Evolutionary conservation across 2,888 invertebrate species (phyloP), one percentile per base, ranked within the genome.

Genomic region (Gnatocerus cornutus): DNA sequence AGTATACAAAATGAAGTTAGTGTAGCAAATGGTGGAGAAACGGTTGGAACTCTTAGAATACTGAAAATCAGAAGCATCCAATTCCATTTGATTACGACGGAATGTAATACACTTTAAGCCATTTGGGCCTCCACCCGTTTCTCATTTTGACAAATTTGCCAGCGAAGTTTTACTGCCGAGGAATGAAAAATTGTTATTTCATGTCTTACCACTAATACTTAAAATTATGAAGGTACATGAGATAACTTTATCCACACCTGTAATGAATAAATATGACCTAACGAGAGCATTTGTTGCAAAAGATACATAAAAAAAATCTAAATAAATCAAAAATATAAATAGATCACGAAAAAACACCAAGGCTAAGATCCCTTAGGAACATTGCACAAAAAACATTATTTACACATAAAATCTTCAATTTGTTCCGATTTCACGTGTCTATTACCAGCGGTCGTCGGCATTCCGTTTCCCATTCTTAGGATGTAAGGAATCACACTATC

Each of bases 401-500:
- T 81, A 73, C 80, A 80, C 56, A 76, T 69, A 76, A 79, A 80
- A 29, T 81, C 80, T 53, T 84, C 83, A 29, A 81, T 74, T 65
- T 81, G 80, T 75, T 84, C 84, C 16, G 82, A 78, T 74, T 84
- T 84, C 10, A 85, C 81, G 73, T 80, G 82, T 74, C 82, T 77
- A 69, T 73, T 80, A 63, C 72, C 76, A 16, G 75, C 75, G n/a
- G 75, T 64, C 33, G 74, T 74, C 58, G 74, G 69, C 62, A 75
- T 73, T 45, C 77, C 77, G 61, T 75, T 78, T 30, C 82, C 82
- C 84, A 84, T 86, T 72, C 89, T 92, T 76, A 99, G 88, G 81
- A 99, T 93, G 79, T 93, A 96, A 27, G 98, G 98, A 84, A 99
- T 94, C 76, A 98, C 94, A 81, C 94, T 95, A 81, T 98, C 97